Evolutionary conservation across 2,797 vertebrate species (phyloP), one percentile per base, ranked within the genome.

Genomic region (Cirrhinus molitorella): DNA sequence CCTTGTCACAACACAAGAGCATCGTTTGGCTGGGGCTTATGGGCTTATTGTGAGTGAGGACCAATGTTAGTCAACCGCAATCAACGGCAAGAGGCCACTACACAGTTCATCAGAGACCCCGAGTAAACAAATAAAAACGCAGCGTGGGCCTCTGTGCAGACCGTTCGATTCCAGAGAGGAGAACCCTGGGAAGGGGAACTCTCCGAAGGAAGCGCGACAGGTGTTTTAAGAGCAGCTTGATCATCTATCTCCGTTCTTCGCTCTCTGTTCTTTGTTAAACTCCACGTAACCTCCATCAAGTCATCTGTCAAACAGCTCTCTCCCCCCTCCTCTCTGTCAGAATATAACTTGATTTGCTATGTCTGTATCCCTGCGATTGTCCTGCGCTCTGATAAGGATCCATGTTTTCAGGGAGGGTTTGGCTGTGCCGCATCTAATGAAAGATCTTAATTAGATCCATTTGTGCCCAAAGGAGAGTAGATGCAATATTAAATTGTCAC

Each of bases 371-470:
- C 74, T 83, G 66, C 74, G 80, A 87, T 89, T 88, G 88, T 88
- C 86, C 82, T 83, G 85, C 72, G 66, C 78, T 83, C 76, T 79
- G 88, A 91, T 92, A 91, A 90, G 87, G 59, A 91, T 90, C 89
- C 81, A 53, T 89, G 90, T 90, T 91, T 86, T 89, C 87, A 85
- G 85, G 88, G 87, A 72, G 87, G 78, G 85, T 87, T 88, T 80
- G 63, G 76, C 55, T 65, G 81, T 49, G 31, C 70, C 83, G 76
- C 89, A 91, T 91, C 91, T 91, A 91, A 93, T 91, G 90, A 91
- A 89, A 87, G 86, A 91, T 91, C 91, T 91, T 92, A 92, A 93
- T 92, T 90, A 91, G 91, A 90, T 92, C 88, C 89, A 85, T 87
- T 87, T 87, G 84, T 88, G 89, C 89, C 88, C 90, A 89, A 88